Evolutionary conservation across 2,113 vertebrate species (phyloP).

Genomic region (Zosterops japonicus): DNA sequence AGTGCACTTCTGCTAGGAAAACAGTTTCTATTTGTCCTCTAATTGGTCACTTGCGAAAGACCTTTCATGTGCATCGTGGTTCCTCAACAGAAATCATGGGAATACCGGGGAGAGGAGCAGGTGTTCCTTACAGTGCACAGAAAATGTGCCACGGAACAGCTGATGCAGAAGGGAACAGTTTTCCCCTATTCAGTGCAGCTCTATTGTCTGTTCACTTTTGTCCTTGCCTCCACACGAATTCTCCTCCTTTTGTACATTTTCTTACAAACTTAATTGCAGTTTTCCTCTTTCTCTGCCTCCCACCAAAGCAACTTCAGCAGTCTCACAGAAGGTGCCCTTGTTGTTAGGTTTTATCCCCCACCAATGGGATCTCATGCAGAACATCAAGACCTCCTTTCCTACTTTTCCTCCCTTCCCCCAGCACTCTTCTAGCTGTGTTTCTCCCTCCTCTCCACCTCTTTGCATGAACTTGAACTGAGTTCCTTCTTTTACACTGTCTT

Average conservation of each 20-base stretch:
- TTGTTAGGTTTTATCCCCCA: not conserved
- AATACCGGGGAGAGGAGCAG: not conserved
- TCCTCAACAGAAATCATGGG: not conserved
- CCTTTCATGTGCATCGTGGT: not conserved
- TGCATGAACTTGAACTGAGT: not conserved
- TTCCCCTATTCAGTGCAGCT: not conserved
- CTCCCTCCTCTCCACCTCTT: not conserved
- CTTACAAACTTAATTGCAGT: not conserved
- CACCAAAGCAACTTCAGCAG: not conserved
- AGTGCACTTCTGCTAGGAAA: slow-evolving; percentile 4
- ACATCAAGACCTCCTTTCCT: not conserved
- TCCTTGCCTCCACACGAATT: not conserved
- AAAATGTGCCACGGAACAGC: not conserved
- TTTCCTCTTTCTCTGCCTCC: not conserved
- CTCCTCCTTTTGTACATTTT: not conserved
- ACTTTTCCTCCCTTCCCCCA: not conserved
- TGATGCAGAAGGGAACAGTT: not conserved
- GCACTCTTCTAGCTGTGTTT: not conserved
- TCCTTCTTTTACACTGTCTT: not conserved
- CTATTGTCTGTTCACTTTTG: not conserved
- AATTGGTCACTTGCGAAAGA: slow-evolving; percentile 4
- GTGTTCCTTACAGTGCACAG: not conserved
- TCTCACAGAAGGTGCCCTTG: not conserved
- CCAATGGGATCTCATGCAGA: not conserved
- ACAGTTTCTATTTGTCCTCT: not conserved